Conservation (phyloP, 2,888 invertebrate species). For the Muscina levida region DNA sequence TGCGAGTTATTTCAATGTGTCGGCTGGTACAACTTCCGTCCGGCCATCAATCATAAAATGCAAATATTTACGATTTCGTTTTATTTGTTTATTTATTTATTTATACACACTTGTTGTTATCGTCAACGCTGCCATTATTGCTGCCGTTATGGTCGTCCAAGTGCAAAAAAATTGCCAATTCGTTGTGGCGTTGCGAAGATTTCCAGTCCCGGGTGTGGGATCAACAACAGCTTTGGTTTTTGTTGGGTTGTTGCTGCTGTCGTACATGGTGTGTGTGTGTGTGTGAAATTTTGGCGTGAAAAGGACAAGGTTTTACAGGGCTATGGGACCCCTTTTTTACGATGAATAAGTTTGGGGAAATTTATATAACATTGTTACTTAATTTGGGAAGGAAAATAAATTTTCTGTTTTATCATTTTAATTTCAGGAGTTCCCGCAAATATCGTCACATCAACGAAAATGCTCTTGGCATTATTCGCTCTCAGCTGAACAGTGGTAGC, state of each 20-base stretch:
- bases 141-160: slow-evolving; percentile 10
- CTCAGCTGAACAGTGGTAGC: slow-evolving; percentile 75
- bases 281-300: too few relatives aligned
- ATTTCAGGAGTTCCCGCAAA: slow-evolving; percentile 77
- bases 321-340: too few relatives aligned
- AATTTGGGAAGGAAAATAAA: neutral
- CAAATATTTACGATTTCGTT: slow-evolving; percentile 73
- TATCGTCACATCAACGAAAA: slow-evolving; percentile 77
- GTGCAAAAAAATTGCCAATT: slow-evolving; percentile 32
- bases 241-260: too few relatives aligned
- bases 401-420: neutral
- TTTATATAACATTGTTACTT: neutral
- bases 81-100: slow-evolving; percentile 57
- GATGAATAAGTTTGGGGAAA: too few relatives aligned
- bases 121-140: slow-evolving; percentile 3
- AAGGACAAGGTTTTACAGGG: too few relatives aligned
- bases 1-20: slow-evolving; percentile 26
- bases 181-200: neutral
- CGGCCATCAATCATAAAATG: slow-evolving; percentile 75
- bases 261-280: too few relatives aligned
- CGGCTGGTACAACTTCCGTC: slow-evolving; percentile 48
- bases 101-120: slow-evolving; percentile 66
- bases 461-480: slow-evolving; percentile 76
- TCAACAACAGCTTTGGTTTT: too few relatives aligned
- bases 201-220: too few relatives aligned